Evolutionary conservation across 2,797 vertebrate species (phyloP).

Genomic region (Chiroxiphia lanceolata): DNA sequence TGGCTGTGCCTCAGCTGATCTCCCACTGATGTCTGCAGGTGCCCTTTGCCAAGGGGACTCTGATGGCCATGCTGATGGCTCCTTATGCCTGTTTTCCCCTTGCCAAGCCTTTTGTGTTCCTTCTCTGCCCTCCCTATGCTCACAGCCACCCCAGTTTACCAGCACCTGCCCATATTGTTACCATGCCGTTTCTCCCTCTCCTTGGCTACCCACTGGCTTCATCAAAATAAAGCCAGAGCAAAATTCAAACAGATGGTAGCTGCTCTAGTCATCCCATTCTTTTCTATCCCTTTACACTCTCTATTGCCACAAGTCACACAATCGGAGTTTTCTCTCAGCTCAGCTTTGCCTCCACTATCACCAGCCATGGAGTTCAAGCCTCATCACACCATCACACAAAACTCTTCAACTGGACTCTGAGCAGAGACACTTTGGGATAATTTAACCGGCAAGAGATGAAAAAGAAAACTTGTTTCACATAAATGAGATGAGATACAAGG

Average conservation of each 20-base stretch:
- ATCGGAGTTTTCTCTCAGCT: neutral
- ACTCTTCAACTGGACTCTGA: neutral
- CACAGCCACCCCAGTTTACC: neutral
- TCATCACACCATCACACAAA: neutral
- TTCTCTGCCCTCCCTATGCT: neutral
- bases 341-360: neutral
- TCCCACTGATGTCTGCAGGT: neutral
- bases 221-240: neutral
- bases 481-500: neutral
- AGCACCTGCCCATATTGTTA: neutral
- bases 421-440: neutral
- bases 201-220: neutral
- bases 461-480: neutral
- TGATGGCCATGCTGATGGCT: neutral
- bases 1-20: neutral
- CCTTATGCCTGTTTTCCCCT: neutral
- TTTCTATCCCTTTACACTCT: neutral
- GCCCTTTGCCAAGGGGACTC: slow-evolving; percentile 37
- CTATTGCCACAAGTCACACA: neutral
- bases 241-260: neutral
- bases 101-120: neutral
- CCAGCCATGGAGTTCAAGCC: neutral
- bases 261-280: neutral
- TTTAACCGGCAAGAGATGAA: neutral
- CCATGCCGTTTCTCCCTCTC: rapidly evolving